Evolutionary conservation across 2,113 vertebrate species (phyloP), one percentile per base, ranked within the genome.

Genomic region (Forbesichthys papilliferus): DNA sequence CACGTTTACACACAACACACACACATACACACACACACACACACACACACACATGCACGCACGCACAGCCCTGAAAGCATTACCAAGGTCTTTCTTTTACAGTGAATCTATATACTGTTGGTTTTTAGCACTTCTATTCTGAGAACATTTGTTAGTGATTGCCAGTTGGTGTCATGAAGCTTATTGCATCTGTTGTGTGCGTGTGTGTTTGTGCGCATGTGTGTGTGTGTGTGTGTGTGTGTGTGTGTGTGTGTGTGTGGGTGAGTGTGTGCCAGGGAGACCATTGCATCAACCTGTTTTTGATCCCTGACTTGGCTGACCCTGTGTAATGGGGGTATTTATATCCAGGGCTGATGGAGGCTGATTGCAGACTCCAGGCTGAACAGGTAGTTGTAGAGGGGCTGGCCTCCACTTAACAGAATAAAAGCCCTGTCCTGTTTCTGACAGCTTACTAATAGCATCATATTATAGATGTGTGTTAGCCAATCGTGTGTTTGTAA

Each of bases 261-360:
- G 11, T 42, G 34, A 9, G 34, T 42, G 47, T 14, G 55, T 3
- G 18, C 11, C 16, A 11, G 59, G 42, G 63, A 47, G 48, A n/a
- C 57, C 48, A 42, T 16, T 34, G 27, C 49, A 52, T 14, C 11
- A 48, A 57, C 48, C 48, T 56, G 47, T 1, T 47, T 79, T 82
- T 18, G 54, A 80, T 79, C 16, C 6, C 42, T 61, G 64, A 68
- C 68, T 63, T 67, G 27, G 64, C 68, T 65, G 52, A 49, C 59
- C 73, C 56, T 66, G 59, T 6, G 77, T 87, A 82, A 87, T 86
- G 56, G 75, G 16, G 74, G 82, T 87, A 86, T 87, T 88, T 88
- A 82, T 85, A 79, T 71, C 68, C 70, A 51, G 66, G 66, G 74
- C 81, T 86, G 86, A 88, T 87, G 81, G 86, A 67, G 65, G 76